Conservation (phyloP, 2,797 vertebrate species). For the Carduelis carduelis region DNA sequence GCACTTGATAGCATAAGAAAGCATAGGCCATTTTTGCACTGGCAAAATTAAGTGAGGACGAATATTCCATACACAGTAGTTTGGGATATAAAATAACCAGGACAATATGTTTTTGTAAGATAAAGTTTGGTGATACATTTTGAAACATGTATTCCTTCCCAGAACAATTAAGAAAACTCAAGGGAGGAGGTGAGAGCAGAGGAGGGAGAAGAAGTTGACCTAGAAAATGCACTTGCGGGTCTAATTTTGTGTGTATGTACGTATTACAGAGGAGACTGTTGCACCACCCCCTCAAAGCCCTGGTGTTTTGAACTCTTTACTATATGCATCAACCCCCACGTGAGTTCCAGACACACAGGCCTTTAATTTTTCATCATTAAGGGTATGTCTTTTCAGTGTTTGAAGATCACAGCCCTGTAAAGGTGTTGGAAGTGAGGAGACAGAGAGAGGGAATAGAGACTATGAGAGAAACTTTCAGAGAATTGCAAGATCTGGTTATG, state of each 20-base stretch:
- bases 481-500: background rate
- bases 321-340: background rate
- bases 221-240: background rate
- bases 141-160: background rate
- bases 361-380: constrained; percentile 6
- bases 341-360: background rate
- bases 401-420: background rate
- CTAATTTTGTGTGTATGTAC: constrained; percentile 15
- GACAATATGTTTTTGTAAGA: background rate
- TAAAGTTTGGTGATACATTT: background rate
- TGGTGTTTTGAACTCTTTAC: constrained; percentile 21
- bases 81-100: background rate
- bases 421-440: background rate
- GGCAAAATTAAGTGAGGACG: background rate
- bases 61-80: background rate
- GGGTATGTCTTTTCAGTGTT: background rate
- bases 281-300: background rate
- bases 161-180: constrained; percentile 37
- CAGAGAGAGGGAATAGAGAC: background rate
- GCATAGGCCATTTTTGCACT: background rate
- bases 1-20: background rate
- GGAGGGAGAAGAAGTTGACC: constrained; percentile 10
- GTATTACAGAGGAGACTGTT: background rate
- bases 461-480: background rate
- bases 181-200: background rate